These are phyloP conservation scores for Liolophura sinensis DNA, from an alignment of 1,140 invertebrate species.

Conservation along the genomic window DNA sequence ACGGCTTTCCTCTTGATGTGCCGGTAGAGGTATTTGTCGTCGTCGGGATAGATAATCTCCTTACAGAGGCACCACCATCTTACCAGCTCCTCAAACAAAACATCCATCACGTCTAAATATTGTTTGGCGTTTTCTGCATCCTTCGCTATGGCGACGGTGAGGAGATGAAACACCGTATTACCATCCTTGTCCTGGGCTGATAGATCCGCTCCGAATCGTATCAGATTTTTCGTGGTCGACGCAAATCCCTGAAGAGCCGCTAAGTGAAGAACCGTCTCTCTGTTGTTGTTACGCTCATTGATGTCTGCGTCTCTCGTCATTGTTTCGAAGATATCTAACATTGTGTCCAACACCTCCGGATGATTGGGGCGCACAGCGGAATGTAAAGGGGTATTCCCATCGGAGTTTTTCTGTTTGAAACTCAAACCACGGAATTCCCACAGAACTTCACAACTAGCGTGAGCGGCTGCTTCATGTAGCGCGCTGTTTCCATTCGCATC, in stretches of 20 bases:
- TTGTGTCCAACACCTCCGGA: slow-evolving; percentile 39
- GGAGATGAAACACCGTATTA: slow-evolving; percentile 39
- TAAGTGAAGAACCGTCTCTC: slow-evolving; percentile 39
- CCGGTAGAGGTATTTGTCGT: slow-evolving; percentile 10
- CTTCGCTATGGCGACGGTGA: slow-evolving; percentile 21
- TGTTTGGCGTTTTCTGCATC: slow-evolving; percentile 9
- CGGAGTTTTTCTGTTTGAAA: slow-evolving; percentile 27
- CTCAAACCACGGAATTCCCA: slow-evolving; percentile 42
- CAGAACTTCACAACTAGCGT: slow-evolving; percentile 43
- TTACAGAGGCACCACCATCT: slow-evolving; percentile 17
- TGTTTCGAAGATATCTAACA: slow-evolving; percentile 44
- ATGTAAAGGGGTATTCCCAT: slow-evolving; percentile 21
- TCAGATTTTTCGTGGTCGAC: slow-evolving; percentile 21
- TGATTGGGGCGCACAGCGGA: slow-evolving; percentile 27
- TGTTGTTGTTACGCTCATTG: slow-evolving; percentile 34
- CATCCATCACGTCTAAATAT: slow-evolving; percentile 26
- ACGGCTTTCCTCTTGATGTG: not conserved
- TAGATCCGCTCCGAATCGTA: slow-evolving; percentile 34
- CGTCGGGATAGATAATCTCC: slow-evolving; percentile 22
- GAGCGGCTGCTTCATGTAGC: slow-evolving; percentile 45
- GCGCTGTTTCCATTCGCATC: slow-evolving; percentile 44
- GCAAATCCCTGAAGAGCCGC: slow-evolving; percentile 32
- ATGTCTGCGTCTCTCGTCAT: slow-evolving; percentile 45
- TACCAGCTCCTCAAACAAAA: slow-evolving; percentile 19
- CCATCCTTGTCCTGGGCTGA: slow-evolving; percentile 30